Base-by-base conservation (phyloP, 2,888 invertebrate species). In the Coenonympha arcania region DNA sequence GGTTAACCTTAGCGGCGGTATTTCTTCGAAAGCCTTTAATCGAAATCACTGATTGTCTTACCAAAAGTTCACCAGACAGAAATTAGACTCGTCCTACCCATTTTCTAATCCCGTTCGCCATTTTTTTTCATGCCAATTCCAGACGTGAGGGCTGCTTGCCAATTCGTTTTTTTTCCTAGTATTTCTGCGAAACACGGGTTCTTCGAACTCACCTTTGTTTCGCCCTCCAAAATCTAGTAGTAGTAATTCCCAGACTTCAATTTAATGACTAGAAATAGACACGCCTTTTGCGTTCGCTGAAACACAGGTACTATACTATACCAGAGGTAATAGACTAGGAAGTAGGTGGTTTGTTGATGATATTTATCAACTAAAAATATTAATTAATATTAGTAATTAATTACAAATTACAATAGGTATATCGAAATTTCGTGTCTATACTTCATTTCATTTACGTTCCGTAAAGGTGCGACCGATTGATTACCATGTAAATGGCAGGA, bases 61-160 rank as follows among this genome's bases (percentile, higher is more conserved):
- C 36, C 36, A 28, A 37, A 39, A 36, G 28, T 28, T 18, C 36
- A 19, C 31, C 24, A 51, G 37, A 46, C 53, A 47, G 41, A 50
- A 50, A 48, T 50, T 50, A 50, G 44, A 46, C 34, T 47, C 34
- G 47, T 49, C 24, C 49, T 40, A 40, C 34, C 43, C 22, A 50
- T 40, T 33, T 48, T 50, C 53, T 47, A 53, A 53, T 47, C 43
- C 47, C 40, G 45, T 45, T 18, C 44, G 47, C 43, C 46, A 16
- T 43, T 42, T 53, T 46, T 70, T 69, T 69, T 64, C 65, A 67
- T 69, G 71, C 75, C 78, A 79, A 80, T 78, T 78, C 67, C 56
- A 70, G 65, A 62, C 69, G 64, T 66, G 69, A 66, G 61, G 65
- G 67, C 65, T 68, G 67, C 65, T 68, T 80, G 80, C 82, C 81